Percentiles rank a stretch among this genome's conserved stretches.
Evolutionary conservation across 1,140 invertebrate species (phyloP).

Genomic region (Drosophila serrata): DNA sequence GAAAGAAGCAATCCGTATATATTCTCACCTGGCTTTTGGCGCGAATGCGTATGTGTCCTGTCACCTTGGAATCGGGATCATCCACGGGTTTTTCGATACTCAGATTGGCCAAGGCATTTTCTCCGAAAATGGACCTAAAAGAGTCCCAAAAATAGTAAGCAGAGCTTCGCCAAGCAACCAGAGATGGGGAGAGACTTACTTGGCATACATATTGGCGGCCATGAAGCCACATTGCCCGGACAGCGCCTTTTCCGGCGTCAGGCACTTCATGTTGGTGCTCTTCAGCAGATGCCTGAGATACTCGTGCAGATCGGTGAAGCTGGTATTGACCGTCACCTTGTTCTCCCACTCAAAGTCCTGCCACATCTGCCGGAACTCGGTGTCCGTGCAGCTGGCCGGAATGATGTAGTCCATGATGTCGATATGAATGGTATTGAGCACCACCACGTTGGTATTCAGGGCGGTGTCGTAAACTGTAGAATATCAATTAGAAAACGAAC

Average conservation of each 20-base stretch:
- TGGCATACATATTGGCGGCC: conserved; percentile 99
- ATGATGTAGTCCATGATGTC: conserved; percentile 99
- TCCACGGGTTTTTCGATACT: conserved; percentile 98
- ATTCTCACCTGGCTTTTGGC: conserved; percentile 97
- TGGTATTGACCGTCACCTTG: conserved; percentile 99
- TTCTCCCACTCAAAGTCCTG: conserved; percentile 99
- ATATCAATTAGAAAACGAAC: neutral
- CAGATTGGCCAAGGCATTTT: conserved; percentile 99
- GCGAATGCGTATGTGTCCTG: conserved; percentile 98
- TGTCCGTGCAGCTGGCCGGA: conserved; percentile 97
- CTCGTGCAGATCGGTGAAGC: conserved; percentile 95
- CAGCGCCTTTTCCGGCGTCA: conserved; percentile 98
- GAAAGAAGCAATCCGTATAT: neutral
- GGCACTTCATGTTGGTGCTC: conserved; percentile 99
- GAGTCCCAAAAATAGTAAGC: too few species aligned
- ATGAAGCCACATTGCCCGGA: conserved; percentile 99
- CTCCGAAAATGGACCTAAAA: conserved; percentile 99
- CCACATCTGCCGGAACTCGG: conserved; percentile 99
- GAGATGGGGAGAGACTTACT: conserved; percentile 44
- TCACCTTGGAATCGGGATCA: conserved; percentile 94
- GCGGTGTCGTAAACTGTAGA: conserved; percentile 95
- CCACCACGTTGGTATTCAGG: conserved; percentile 98
- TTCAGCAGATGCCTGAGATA: conserved; percentile 97
- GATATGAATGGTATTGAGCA: conserved; percentile 99
- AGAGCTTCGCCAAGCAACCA: too few species aligned